These are phyloP conservation scores for Psittacara wagleri DNA, from an alignment of 2,113 vertebrate species.

Conservation along the genomic window DNA sequence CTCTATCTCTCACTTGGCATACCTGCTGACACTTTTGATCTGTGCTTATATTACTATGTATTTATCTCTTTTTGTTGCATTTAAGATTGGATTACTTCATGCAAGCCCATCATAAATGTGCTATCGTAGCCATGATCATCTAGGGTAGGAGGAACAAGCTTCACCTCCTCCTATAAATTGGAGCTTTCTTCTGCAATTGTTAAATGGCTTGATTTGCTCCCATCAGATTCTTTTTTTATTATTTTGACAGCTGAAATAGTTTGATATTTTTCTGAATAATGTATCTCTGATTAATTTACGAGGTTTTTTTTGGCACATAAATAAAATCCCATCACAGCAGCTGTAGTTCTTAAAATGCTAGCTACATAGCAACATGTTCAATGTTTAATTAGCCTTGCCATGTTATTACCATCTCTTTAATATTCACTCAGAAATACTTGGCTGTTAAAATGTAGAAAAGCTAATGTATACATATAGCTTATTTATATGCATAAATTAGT, in stretches of 20 bases:
- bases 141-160: background rate
- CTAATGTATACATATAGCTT: background rate
- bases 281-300: conserved; percentile 23
- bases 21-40: background rate
- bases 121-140: background rate
- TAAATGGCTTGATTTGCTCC: conserved; percentile 9
- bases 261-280: conserved; percentile 25
- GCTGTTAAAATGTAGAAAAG: background rate
- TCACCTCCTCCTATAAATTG: background rate
- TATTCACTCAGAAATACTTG: conserved; percentile 19
- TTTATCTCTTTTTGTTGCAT: background rate
- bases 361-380: conserved; percentile 5
- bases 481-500: conserved; percentile 19
- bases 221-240: background rate
- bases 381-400: conserved; percentile 45
- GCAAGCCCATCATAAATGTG: background rate
- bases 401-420: conserved; percentile 43
- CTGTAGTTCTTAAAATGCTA: conserved; percentile 45
- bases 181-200: background rate
- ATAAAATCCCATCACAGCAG: conserved; percentile 17
- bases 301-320: background rate
- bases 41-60: background rate
- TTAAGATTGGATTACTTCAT: background rate
- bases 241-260: conserved; percentile 32
- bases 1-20: background rate